Conservation (phyloP, 1,140 invertebrate genomes). For the Papilio helenus region DNA sequence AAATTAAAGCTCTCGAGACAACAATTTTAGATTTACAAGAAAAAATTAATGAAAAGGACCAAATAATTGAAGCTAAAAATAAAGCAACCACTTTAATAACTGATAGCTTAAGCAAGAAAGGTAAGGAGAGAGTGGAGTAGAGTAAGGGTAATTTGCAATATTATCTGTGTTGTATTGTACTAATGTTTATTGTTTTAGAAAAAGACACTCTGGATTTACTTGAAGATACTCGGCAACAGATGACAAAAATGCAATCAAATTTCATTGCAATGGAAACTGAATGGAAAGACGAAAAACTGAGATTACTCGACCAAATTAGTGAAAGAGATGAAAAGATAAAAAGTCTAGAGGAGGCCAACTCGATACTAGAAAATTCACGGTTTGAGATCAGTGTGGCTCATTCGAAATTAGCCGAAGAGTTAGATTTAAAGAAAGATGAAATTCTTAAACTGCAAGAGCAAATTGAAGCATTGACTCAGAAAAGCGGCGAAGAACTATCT, state of each 20-base stretch:
- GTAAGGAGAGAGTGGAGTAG: conserved; percentile 51
- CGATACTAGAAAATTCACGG: conserved; percentile 81
- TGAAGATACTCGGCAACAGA: conserved; percentile 91
- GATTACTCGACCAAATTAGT: conserved; percentile 82
- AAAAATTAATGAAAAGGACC: conserved; percentile 92
- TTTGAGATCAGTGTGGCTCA: conserved; percentile 84
- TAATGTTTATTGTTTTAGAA: conserved; percentile 61
- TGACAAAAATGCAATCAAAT: conserved; percentile 91
- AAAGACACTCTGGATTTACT: conserved; percentile 88
- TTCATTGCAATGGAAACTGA: conserved; percentile 88
- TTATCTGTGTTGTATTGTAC: neutral
- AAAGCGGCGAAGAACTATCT: conserved; percentile 46
- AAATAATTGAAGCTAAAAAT: conserved; percentile 92
- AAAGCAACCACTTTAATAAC: conserved; percentile 91
- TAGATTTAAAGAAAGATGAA: conserved; percentile 78
- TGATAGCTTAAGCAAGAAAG: conserved; percentile 88
- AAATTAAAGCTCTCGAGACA: conserved; percentile 86
- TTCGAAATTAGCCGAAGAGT: conserved; percentile 83
- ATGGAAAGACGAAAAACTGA: conserved; percentile 87
- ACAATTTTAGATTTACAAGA: conserved; percentile 89
- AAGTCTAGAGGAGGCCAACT: conserved; percentile 81
- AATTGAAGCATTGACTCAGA: conserved; percentile 59
- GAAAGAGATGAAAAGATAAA: conserved; percentile 84
- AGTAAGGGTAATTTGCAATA: neutral
- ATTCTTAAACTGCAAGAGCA: conserved; percentile 70